These are phyloP conservation scores for Siderastrea siderea DNA, from an alignment of 92 coral and sea anemone genomes.

Conservation along the genomic window DNA sequence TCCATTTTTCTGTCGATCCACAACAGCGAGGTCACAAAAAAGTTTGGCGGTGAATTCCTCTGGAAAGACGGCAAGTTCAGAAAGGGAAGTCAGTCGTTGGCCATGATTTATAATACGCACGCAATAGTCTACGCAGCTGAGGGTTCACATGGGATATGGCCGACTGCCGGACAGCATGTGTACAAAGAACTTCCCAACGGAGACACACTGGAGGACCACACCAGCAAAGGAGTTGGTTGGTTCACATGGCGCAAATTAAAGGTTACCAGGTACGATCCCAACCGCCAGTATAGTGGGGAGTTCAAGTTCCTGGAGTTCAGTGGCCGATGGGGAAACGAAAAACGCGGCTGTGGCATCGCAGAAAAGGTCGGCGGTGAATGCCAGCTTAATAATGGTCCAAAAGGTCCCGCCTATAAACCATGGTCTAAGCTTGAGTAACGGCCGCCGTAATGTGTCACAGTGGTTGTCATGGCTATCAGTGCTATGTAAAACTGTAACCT, in stretches of 20 bases:
- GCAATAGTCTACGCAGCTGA: not conserved
- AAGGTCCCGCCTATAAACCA: not conserved
- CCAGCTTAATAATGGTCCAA: not conserved
- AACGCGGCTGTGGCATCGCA: not conserved
- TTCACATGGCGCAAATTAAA: not conserved
- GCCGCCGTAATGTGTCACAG: too few species aligned
- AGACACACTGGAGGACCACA: not conserved
- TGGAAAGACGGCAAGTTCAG: too few species aligned
- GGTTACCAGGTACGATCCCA: not conserved
- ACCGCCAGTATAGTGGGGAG: not conserved
- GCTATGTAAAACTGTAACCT: too few species aligned
- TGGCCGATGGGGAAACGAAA: not conserved
- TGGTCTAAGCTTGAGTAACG: too few species aligned
- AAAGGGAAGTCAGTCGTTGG: not conserved
- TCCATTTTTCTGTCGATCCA: not conserved
- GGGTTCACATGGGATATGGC: not conserved
- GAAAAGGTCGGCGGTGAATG: not conserved
- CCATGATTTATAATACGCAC: not conserved
- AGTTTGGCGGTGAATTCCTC: too few species aligned
- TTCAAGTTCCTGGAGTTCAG: not conserved
- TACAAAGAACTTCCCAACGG: not conserved
- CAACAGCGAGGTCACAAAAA: not conserved
- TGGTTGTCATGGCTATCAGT: too few species aligned
- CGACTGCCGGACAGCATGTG: constrained; percentile 5
- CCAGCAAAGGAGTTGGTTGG: not conserved